A percentile compares a stretch with the other conserved stretches of the same genome.
Evolutionary conservation across 37 sponge, comb jelly and placozoan species (phyloP).

Genomic region (Petrosia ficiformis): DNA sequence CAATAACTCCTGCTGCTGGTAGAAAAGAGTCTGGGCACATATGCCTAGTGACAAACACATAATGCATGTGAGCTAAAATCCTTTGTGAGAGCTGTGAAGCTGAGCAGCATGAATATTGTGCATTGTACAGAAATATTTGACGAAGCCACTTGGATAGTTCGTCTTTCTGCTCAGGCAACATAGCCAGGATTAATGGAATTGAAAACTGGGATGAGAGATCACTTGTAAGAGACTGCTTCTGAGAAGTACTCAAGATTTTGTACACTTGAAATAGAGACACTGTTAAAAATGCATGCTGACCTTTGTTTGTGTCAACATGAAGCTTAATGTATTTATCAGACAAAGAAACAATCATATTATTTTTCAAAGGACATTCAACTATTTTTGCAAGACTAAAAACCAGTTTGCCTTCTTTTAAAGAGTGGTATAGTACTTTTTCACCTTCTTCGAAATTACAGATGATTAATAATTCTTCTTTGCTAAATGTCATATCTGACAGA

Average conservation of each 20-base stretch:
- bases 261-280: conserved; percentile 25
- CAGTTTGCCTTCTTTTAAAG: not conserved
- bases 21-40: not conserved
- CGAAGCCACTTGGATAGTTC: conserved; percentile 7
- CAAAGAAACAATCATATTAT: not conserved
- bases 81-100: not conserved
- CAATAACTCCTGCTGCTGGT: not conserved
- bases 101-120: not conserved
- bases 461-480: conserved; percentile 8
- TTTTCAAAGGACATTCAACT: not conserved
- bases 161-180: not conserved
- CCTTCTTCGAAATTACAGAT: conserved; percentile 22
- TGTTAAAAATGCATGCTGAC: not conserved
- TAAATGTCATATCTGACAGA: not conserved
- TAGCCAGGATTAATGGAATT: conserved; percentile 3
- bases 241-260: conserved; percentile 10
- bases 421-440: conserved; percentile 18
- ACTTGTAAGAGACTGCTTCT: not conserved
- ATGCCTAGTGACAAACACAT: not conserved
- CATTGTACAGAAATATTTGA: not conserved
- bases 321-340: not conserved
- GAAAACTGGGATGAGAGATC: not conserved
- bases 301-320: not conserved
- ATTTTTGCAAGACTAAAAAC: conserved; percentile 6
- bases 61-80: conserved; percentile 25